Base-by-base conservation (phyloP, 2,113 vertebrate genomes). In the Alces alces region DNA sequence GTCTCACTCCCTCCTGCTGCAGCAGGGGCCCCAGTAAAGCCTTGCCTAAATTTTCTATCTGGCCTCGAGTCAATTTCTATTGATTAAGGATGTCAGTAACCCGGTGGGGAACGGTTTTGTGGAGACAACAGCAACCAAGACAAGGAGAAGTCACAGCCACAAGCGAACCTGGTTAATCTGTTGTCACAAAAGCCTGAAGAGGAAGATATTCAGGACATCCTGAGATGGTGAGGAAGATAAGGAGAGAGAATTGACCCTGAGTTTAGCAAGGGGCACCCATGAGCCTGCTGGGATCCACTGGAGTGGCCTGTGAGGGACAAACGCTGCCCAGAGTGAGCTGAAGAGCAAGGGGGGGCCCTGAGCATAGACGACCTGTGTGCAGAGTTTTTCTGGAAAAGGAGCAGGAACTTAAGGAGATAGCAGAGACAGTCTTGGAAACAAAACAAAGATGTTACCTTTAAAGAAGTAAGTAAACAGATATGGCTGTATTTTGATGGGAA, bases 291-390 rank as follows among this genome's bases (percentile, higher is more conserved):
- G 55, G 45, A 50, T 14, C 6, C 23, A 17, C 4, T 6, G 9
- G 33, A n/a, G 19, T 25, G 36, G 55, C 3, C 17, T 15, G 5
- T 3, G 33, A 79, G 13, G 39, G 33, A 52, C 64, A 43, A 39
- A 14, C 27, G 2, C 14, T 50, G 36, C 50, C 1, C 0, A 7
- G 0, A 52, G 11, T n/a, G 36, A 36, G 6, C 3, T 9, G 8
- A 61, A 64, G 30, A 25, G 33, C 10, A 73, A 43, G 0, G 1
- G 27, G 50, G 36, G 36, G 25, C 33, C 39, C 70, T 43, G 23
- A 43, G 70, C 39, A 43, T 43, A 13, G 70, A 76, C 12, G 12
- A 76, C 6, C 70, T 43, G 3, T 15, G 70, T 33, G 39, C 70
- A 43, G 70, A 39, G 39, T 43, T 43, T 43, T 76, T 39, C 70